Conservation (phyloP, 2,888 invertebrate genomes). For the Lycocerus yunnanus region DNA sequence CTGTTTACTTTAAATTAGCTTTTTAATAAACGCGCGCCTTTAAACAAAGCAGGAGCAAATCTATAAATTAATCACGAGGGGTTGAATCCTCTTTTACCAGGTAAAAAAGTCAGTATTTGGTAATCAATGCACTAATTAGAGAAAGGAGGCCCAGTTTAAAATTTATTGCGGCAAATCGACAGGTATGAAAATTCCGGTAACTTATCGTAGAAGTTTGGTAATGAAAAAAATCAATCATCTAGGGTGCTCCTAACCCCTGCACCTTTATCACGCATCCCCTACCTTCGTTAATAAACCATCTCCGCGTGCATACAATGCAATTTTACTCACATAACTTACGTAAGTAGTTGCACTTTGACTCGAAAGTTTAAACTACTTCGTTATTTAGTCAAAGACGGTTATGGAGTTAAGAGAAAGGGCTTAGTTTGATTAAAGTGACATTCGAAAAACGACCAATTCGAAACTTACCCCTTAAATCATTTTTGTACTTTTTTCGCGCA, state of each 20-base stretch:
- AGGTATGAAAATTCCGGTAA: not conserved
- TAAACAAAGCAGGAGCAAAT: not conserved
- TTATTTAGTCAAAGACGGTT: constrained; percentile 38
- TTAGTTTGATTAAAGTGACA: constrained; percentile 52
- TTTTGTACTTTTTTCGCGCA: constrained; percentile 5
- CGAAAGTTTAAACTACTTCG: not conserved
- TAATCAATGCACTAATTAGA: not conserved
- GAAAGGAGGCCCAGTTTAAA: not conserved
- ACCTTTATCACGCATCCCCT: not conserved
- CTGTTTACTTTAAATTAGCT: not conserved
- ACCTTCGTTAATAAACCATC: not conserved
- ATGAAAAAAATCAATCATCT: not conserved
- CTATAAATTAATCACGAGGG: not conserved
- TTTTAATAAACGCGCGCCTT: not conserved
- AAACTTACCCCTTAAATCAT: constrained; percentile 16
- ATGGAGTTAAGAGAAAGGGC: constrained; percentile 46
- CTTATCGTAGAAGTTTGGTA: not conserved
- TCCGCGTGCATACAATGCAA: not conserved
- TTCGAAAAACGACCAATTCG: constrained; percentile 23
- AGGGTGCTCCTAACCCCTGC: not conserved
- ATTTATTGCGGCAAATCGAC: not conserved
- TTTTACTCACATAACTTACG: not conserved
- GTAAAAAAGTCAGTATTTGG: not conserved
- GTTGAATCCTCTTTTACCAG: not conserved
- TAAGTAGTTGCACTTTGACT: not conserved